These are phyloP conservation scores for Tenualosa thibaudeaui DNA, from an alignment of 2,797 vertebrate species.

Conservation along the genomic window DNA sequence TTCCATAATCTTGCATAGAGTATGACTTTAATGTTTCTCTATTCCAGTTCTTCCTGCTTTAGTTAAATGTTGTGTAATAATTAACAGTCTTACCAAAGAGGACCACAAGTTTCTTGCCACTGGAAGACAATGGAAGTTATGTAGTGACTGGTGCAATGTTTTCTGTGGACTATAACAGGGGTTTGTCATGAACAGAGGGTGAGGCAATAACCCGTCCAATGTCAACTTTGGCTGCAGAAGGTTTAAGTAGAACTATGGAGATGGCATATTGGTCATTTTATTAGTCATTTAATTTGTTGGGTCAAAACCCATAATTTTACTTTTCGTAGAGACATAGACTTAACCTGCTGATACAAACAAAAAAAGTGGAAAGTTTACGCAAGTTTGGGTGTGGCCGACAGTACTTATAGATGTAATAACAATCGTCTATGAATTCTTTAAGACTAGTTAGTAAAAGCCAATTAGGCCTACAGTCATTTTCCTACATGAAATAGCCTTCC, in stretches of 20 bases:
- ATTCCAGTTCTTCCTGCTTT: constrained; percentile 5
- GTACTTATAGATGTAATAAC: too few relatives aligned
- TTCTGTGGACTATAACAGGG: background rate
- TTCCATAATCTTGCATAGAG: constrained; percentile 10
- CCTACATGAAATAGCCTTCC: too few relatives aligned
- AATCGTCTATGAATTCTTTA: too few relatives aligned
- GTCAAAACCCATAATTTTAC: too few relatives aligned
- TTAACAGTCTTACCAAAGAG: constrained; percentile 38
- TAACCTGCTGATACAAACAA: too few relatives aligned
- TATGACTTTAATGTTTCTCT: constrained; percentile 19
- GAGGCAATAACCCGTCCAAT: background rate
- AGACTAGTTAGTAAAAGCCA: too few relatives aligned
- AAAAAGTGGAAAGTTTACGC: too few relatives aligned
- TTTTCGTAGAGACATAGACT: too few relatives aligned
- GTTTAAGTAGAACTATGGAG: background rate
- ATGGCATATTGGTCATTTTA: too few relatives aligned
- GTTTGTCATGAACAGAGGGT: background rate
- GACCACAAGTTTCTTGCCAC: background rate
- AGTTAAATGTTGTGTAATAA: constrained; percentile 46
- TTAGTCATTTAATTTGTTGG: too few relatives aligned
- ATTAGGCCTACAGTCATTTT: too few relatives aligned
- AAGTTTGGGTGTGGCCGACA: too few relatives aligned
- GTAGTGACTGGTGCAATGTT: background rate
- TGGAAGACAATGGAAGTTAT: constrained; percentile 28
- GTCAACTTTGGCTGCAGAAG: background rate